Conservation (phyloP, 2,113 vertebrate species). For the Platysteira castanea region DNA sequence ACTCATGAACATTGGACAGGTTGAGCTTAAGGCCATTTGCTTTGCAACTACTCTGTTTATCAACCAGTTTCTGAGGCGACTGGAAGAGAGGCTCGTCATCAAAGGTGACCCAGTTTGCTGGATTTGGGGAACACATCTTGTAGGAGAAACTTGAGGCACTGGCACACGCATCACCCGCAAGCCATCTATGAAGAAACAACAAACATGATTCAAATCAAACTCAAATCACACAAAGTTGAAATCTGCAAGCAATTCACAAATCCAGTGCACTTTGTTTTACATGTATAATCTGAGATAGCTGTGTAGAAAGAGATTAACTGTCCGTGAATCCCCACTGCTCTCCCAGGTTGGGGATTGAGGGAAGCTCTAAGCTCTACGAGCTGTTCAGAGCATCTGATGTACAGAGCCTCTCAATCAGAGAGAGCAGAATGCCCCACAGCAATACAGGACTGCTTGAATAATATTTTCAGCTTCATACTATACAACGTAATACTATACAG, state of each 20-base stretch:
- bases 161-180: neutral
- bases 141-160: neutral
- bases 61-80: constrained; percentile 75
- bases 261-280: neutral
- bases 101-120: constrained; percentile 94
- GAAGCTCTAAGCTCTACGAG: neutral
- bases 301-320: neutral
- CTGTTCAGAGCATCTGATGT: neutral
- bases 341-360: neutral
- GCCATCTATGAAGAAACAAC: constrained; percentile 54
- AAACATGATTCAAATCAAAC: neutral
- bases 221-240: neutral
- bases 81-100: constrained; percentile 85
- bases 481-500: neutral
- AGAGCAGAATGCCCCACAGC: neutral
- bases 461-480: neutral
- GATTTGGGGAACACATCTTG: constrained; percentile 90
- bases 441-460: neutral
- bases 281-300: neutral
- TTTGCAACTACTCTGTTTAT: constrained; percentile 74
- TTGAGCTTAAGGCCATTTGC: constrained; percentile 89
- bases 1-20: constrained; percentile 76
- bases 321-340: neutral
- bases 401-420: neutral
- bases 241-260: neutral